Percentiles rank a stretch among this genome's conserved stretches.
Evolutionary conservation across 1,140 invertebrate species (phyloP).

Genomic region (Bombus ignitus): DNA sequence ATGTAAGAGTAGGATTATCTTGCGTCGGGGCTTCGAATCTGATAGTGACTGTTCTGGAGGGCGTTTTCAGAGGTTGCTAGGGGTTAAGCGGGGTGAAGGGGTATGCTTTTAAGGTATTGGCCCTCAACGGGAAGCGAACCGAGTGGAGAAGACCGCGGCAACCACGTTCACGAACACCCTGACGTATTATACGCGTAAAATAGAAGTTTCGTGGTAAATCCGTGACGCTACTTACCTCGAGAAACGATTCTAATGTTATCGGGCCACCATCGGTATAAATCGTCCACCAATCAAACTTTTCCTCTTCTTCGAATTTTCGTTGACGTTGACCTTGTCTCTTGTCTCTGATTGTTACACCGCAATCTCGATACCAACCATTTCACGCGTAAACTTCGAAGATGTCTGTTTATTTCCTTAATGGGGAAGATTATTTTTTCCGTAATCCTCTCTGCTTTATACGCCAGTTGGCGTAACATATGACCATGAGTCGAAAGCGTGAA

Average conservation of each 20-base stretch:
- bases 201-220: conserved; percentile 62
- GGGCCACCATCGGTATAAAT: conserved; percentile 47
- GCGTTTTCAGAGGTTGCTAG: conserved; percentile 42
- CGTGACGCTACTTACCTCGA: conserved; percentile 43
- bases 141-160: conserved; percentile 32
- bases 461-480: not conserved
- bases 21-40: conserved; percentile 71
- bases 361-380: not conserved
- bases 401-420: not conserved
- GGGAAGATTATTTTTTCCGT: not conserved
- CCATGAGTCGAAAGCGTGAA: no score
- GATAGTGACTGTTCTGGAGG: conserved; percentile 68
- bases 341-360: conserved; percentile 2
- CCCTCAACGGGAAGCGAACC: conserved; percentile 63
- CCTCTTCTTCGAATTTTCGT: not conserved
- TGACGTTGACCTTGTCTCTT: not conserved
- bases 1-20: conserved; percentile 80
- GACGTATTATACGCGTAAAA: conserved; percentile 75
- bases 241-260: conserved; percentile 50
- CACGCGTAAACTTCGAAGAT: not conserved
- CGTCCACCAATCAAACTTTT: not conserved
- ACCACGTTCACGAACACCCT: conserved; percentile 64
- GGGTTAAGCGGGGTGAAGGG: conserved; percentile 43
- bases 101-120: conserved; percentile 77
- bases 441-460: not conserved